These are phyloP conservation scores for Epinotia bilunana DNA, from an alignment of 2,888 invertebrate species.

Conservation along the genomic window DNA sequence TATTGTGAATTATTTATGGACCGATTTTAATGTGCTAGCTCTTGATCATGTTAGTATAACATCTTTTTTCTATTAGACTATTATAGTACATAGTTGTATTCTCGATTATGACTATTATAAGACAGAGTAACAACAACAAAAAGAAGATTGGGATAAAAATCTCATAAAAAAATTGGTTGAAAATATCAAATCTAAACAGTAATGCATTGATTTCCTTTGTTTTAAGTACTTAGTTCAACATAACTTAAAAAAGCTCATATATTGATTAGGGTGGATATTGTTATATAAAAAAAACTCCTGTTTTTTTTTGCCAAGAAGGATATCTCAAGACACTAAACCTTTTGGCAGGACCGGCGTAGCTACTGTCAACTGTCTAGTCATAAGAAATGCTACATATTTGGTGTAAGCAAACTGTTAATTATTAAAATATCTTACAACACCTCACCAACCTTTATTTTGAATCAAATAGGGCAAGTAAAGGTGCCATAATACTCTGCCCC, in stretches of 20 bases:
- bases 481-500: not conserved
- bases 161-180: constrained; percentile 29
- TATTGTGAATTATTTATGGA: no score
- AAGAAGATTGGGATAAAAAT: not conserved
- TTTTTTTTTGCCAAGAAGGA: constrained; percentile 62
- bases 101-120: no score
- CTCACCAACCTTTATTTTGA: constrained; percentile 47
- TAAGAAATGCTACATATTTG: constrained; percentile 65
- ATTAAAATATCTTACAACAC: constrained; percentile 55
- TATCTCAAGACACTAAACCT: constrained; percentile 67
- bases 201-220: constrained; percentile 37
- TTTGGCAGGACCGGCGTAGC: constrained; percentile 54
- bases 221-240: constrained; percentile 21
- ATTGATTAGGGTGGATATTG: not conserved
- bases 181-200: constrained; percentile 22
- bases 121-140: not conserved
- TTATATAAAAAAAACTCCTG: not conserved
- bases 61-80: not conserved
- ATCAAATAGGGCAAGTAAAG: constrained; percentile 8
- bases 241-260: not conserved
- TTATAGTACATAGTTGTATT: no score
- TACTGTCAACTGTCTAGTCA: constrained; percentile 48
- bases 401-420: constrained; percentile 60
- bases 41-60: no score
- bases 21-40: not conserved